Conservation (phyloP, 2,888 invertebrate genomes). For the Philonicus albiceps region DNA sequence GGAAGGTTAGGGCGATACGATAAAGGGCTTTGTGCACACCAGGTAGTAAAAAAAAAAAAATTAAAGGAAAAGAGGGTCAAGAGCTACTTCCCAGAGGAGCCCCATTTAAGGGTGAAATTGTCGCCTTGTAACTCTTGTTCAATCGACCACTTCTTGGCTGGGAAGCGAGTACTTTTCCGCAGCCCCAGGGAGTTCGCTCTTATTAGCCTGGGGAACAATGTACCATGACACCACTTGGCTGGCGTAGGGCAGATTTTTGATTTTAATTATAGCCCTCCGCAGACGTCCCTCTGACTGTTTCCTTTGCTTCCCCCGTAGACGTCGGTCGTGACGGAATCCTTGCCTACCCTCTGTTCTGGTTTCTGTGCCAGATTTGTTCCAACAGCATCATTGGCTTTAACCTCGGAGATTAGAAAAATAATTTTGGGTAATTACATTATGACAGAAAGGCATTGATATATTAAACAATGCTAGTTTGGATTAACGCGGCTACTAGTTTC, state of each 20-base stretch:
- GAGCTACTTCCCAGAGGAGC: not conserved
- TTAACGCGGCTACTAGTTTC: too few relatives aligned
- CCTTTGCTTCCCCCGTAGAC: not conserved
- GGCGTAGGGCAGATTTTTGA: not conserved
- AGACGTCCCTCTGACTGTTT: not conserved
- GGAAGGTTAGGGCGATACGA: conserved; percentile 24
- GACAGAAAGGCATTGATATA: not conserved
- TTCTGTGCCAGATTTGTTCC: not conserved
- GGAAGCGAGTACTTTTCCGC: not conserved
- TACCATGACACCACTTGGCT: not conserved
- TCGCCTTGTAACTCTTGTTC: not conserved
- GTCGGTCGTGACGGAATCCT: not conserved
- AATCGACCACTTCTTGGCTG: not conserved
- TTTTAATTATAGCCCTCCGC: conserved; percentile 11
- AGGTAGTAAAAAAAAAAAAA: conserved; percentile 1
- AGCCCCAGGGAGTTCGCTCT: not conserved
- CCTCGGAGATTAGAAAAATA: not conserved
- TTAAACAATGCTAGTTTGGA: not conserved
- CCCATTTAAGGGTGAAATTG: not conserved
- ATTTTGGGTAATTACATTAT: not conserved
- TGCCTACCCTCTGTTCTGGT: not conserved
- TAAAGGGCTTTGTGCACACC: conserved; percentile 34
- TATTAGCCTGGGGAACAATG: not conserved
- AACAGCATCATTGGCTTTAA: not conserved
- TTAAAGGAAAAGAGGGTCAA: conserved; percentile 25